Evolutionary conservation across 2,797 vertebrate species (phyloP), one percentile per base, ranked within the genome.

Genomic region (Clarias platycephalus): DNA sequence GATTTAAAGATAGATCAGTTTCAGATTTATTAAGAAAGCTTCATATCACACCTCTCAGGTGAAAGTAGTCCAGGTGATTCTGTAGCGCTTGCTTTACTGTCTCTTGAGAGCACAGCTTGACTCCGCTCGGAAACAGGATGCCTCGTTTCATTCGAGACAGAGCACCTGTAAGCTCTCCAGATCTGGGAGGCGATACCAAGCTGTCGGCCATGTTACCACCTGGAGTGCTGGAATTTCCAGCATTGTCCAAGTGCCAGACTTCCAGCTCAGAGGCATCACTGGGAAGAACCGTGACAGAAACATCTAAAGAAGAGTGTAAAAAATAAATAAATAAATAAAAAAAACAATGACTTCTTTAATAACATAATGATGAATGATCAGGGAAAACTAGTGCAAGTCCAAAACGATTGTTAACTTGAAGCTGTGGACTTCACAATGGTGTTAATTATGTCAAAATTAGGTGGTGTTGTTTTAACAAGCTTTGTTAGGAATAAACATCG

Each of bases 71-170:
- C 72, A 97, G 92, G 81, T 99, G 97, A 91, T 95, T 96, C 84
- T 90, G 87, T 66, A 96, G 84, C 0, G 95, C 96, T 90, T 98
- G 95, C 85, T 96, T 92, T 5, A 96, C 68, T 0, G 95, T 96
- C 91, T 99, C 97, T 80, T 96, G 96, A 2, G 93, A 91, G 89
- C 98, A 99, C 31, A 97, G 91, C 91, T 96, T 97, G 31, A 99
- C 94, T 91, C 97, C 97, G 62, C 92, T 95, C 67, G 97, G 96
- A 89, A 98, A 97, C 83, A 97, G 88, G 78, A 96, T 53, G 2
- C 94, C 95, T 55, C 97, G 88, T 79, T 91, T 96, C 70, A 90
- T 94, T 53, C 98, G 92, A 18, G 92, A 89, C 5, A 95, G 83
- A 78, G 92, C 80, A 0, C 40, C 89, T 66, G 87, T 92, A 57